phyloP scores from a whole-genome alignment of 2,888 invertebrate genomes.

The Atethmia centrago region DNA sequence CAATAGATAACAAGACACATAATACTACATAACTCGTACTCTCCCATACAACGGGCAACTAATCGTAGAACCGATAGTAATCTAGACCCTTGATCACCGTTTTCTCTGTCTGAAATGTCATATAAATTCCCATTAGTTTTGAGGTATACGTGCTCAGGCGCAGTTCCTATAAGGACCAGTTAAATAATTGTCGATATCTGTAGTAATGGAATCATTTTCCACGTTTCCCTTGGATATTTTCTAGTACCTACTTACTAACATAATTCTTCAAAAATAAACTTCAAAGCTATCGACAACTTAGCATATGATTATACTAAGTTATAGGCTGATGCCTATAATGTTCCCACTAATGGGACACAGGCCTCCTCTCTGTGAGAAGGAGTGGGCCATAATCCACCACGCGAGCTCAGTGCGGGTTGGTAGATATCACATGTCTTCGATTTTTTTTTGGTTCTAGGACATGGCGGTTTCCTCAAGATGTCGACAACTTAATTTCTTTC shows the following conservation, averaged over 20 bases:
- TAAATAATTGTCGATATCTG: constrained; percentile 9
- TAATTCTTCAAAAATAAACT: not conserved
- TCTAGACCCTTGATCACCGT: constrained; percentile 36
- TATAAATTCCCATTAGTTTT: constrained; percentile 55
- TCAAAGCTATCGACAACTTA: not conserved
- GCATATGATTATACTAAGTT: no score
- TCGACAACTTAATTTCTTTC: not conserved
- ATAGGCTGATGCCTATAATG: no score
- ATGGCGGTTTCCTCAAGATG: no score
- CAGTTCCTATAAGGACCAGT: constrained; percentile 29
- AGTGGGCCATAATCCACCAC: no score
- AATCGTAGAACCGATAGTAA: constrained; percentile 45
- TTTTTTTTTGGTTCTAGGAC: no score
- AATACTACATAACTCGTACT: constrained; percentile 15
- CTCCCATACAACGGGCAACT: constrained; percentile 8
- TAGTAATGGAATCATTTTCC: not conserved
- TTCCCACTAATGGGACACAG: no score
- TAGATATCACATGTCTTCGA: no score
- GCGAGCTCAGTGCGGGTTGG: no score
- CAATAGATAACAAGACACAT: constrained; percentile 1
- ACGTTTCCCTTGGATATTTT: not conserved
- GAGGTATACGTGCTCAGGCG: constrained; percentile 47
- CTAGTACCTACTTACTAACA: not conserved
- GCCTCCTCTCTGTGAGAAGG: no score
- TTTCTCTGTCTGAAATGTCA: constrained; percentile 46